Evolutionary conservation across 2,797 vertebrate genomes (phyloP).

Genomic region (Cossypha dichroa): DNA sequence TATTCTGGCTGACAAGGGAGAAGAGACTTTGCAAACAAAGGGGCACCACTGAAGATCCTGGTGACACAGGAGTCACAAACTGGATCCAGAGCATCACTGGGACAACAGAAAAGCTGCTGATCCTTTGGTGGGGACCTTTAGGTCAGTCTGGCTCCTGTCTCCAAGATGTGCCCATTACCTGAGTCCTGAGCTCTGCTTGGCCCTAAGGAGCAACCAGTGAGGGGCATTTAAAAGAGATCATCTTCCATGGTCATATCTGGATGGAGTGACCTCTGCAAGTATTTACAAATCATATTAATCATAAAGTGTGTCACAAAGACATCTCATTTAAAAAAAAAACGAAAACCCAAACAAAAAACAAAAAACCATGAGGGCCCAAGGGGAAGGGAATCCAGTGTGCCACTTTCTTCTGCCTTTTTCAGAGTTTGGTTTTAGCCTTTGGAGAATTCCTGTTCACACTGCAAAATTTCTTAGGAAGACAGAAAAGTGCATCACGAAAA

Average conservation of each 20-base stretch:
- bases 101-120: neutral
- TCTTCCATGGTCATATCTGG: neutral
- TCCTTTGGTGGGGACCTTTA: neutral
- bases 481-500: neutral
- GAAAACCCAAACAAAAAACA: too few species aligned
- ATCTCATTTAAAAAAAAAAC: neutral
- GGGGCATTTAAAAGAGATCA: neutral
- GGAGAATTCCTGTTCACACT: neutral
- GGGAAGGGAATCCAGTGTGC: neutral
- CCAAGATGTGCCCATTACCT: neutral
- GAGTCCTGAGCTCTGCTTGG: neutral
- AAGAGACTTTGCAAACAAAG: neutral
- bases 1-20: neutral
- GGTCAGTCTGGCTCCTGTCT: neutral
- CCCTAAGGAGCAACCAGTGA: neutral
- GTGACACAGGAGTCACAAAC: neutral
- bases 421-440: neutral
- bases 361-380: fast-evolving
- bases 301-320: neutral
- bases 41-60: fast-evolving
- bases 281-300: neutral
- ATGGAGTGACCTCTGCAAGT: neutral
- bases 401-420: neutral
- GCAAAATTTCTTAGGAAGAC: neutral
- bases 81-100: neutral